Conservation (phyloP, 2,113 vertebrate species). For the Megaceryle maxima region DNA sequence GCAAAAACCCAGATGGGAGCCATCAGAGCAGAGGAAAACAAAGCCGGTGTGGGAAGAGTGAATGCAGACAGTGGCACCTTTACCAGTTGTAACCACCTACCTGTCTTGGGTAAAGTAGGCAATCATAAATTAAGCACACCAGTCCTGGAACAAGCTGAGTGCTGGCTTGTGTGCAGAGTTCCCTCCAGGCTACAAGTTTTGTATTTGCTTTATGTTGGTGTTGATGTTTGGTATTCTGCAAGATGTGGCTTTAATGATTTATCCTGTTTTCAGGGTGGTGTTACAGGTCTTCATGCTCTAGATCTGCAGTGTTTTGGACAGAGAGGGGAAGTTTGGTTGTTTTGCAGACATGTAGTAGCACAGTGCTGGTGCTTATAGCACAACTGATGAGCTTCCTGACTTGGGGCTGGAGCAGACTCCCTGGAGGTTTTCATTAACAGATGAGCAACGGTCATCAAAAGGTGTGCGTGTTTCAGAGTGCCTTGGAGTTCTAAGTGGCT, state of each 20-base stretch:
- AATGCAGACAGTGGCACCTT: not conserved
- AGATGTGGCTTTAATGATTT: not conserved
- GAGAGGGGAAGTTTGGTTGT: not conserved
- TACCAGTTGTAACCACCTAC: not conserved
- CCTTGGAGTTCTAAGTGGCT: rapidly evolving
- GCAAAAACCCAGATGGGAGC: not conserved
- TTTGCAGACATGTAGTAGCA: not conserved
- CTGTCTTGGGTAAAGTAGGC: not conserved
- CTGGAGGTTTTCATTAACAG: not conserved
- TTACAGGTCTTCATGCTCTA: not conserved
- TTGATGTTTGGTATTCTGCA: not conserved
- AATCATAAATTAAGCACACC: not conserved
- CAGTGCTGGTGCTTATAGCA: rapidly evolving
- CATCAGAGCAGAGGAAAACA: not conserved
- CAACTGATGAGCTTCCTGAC: not conserved
- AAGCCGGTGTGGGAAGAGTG: not conserved
- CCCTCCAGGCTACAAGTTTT: not conserved
- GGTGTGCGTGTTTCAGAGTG: not conserved
- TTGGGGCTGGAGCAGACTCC: not conserved
- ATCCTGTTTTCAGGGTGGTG: not conserved
- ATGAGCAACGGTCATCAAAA: not conserved
- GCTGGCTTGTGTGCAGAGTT: rapidly evolving
- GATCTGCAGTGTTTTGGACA: not conserved
- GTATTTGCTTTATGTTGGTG: not conserved
- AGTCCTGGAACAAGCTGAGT: not conserved